These are phyloP conservation scores for Formica aserva DNA, from an alignment of 2,888 invertebrate genomes.

Conservation along the genomic window DNA sequence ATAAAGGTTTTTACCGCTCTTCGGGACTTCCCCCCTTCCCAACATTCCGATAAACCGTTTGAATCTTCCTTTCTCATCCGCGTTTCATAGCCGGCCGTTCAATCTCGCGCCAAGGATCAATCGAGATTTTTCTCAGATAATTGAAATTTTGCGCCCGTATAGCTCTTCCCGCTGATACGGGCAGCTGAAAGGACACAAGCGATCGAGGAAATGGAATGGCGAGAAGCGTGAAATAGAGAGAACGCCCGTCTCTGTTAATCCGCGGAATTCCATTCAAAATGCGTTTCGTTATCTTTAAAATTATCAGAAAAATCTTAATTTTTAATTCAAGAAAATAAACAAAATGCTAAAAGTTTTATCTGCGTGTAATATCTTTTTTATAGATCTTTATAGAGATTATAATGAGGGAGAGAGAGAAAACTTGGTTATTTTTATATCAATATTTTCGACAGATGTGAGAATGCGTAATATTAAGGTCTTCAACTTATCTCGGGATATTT, in stretches of 20 bases:
- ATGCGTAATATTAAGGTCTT: background rate
- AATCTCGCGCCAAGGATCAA: conserved; percentile 50
- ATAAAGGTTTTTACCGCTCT: conserved; percentile 50
- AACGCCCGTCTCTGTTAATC: conserved; percentile 37
- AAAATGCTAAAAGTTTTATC: background rate
- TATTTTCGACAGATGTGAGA: background rate
- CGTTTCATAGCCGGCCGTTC: conserved; percentile 49
- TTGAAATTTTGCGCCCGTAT: conserved; percentile 46
- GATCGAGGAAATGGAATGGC: conserved; percentile 16
- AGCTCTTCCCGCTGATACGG: conserved; percentile 29
- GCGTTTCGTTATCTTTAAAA: conserved; percentile 14
- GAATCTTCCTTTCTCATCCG: conserved; percentile 56
- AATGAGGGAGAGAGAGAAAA: background rate
- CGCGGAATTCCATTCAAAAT: conserved; percentile 10
- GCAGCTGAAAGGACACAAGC: conserved; percentile 32
- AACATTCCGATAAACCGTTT: conserved; percentile 51
- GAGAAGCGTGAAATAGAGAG: conserved; percentile 37
- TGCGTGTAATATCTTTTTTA: background rate
- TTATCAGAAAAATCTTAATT: background rate
- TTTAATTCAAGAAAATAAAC: background rate
- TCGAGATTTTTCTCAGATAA: conserved; percentile 53
- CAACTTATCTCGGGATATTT: background rate
- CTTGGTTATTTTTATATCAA: background rate
- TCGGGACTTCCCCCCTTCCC: background rate
- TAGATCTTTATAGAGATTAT: background rate